Percentiles rank a stretch among this genome's conserved stretches.
Evolutionary conservation across 2,888 invertebrate species (phyloP).

Genomic region (Tetheella fluctuosa): DNA sequence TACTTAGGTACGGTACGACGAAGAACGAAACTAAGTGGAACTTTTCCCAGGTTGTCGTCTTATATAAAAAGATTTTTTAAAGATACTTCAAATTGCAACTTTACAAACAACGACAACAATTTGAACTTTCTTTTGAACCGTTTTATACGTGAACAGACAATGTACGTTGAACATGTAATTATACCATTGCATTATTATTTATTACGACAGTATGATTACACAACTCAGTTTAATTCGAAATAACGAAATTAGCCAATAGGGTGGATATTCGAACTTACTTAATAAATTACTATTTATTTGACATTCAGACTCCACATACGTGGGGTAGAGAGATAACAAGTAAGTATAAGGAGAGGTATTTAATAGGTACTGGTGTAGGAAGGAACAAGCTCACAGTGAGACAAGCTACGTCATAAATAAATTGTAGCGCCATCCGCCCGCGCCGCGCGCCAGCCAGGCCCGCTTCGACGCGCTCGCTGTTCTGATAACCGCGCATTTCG

Average conservation of each 20-base stretch:
- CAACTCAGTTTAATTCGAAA: too few species aligned
- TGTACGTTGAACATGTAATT: not conserved
- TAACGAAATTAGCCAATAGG: too few species aligned
- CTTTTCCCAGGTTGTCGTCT: constrained; percentile 70
- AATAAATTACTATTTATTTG: too few species aligned
- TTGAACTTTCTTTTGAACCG: constrained; percentile 43
- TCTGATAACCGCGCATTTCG: constrained; percentile 77
- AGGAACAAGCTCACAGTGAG: not conserved
- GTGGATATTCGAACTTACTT: too few species aligned
- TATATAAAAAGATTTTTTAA: constrained; percentile 76
- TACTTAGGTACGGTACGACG: constrained; percentile 70
- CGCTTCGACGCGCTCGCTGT: constrained; percentile 61
- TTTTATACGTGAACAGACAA: constrained; percentile 15
- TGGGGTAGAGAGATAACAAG: too few species aligned
- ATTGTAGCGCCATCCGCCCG: constrained; percentile 53
- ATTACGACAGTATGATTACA: too few species aligned
- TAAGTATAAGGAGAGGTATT: not conserved
- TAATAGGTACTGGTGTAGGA: not conserved
- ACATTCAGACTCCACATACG: not conserved
- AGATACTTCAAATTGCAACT: constrained; percentile 63
- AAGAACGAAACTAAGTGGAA: constrained; percentile 76
- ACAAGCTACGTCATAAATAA: constrained; percentile 50
- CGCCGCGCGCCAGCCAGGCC: constrained; percentile 28
- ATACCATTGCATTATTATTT: too few species aligned
- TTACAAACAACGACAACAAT: constrained; percentile 51